These are phyloP conservation scores for Campylomormyrus tamandua DNA, from an alignment of 2,113 vertebrate genomes.

Conservation along the genomic window DNA sequence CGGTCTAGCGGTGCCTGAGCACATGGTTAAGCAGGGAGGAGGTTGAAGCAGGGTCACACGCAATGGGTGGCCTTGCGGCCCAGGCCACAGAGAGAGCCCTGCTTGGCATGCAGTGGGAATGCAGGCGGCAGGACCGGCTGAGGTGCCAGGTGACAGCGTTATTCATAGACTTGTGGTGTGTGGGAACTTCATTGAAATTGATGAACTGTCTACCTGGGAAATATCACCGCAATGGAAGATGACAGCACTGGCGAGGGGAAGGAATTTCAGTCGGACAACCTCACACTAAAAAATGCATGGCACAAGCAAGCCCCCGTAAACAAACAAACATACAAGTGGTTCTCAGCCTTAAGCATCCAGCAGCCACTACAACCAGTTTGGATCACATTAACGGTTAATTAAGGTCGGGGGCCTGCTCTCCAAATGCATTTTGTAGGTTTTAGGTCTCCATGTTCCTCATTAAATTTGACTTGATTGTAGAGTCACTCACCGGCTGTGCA, in stretches of 20 bases:
- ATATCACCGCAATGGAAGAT: conserved; percentile 21
- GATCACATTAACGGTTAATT: background rate
- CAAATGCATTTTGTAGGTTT: background rate
- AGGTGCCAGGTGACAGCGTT: conserved; percentile 13
- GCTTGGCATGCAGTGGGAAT: background rate
- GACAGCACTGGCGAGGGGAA: conserved; percentile 14
- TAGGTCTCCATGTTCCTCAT: background rate
- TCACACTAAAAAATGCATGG: background rate
- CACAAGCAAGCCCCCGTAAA: background rate
- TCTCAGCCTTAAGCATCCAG: background rate
- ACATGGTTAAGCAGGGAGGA: background rate
- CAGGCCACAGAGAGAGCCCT: background rate
- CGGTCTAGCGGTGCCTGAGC: background rate
- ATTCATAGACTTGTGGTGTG: conserved; percentile 16
- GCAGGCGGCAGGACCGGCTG: too few species aligned
- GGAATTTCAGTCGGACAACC: conserved; percentile 1
- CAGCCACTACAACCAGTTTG: background rate
- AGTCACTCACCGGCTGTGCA: background rate
- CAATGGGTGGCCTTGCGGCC: background rate
- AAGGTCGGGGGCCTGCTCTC: background rate
- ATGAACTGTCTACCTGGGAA: conserved; percentile 28
- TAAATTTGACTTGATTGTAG: background rate
- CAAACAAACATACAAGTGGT: background rate
- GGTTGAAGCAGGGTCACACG: background rate
- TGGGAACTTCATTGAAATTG: conserved; percentile 25